These are phyloP conservation scores for Charanyca ferruginea DNA, from an alignment of 2,888 invertebrate species.

Conservation along the genomic window DNA sequence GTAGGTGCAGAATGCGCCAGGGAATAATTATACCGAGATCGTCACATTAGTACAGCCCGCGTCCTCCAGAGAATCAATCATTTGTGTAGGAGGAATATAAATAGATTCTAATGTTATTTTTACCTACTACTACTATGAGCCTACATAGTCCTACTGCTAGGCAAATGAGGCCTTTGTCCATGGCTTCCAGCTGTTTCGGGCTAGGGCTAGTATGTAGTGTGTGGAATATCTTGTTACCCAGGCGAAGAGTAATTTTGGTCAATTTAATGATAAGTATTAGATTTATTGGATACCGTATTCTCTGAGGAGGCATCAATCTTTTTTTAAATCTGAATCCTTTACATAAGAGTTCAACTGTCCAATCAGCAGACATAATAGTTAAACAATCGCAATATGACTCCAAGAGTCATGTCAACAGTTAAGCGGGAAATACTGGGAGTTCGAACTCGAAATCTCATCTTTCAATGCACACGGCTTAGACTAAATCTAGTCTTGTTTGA, in stretches of 20 bases:
- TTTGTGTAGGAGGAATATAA: conserved; percentile 3
- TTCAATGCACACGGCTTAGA: not conserved
- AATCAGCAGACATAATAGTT: too few relatives aligned
- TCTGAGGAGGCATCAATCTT: not conserved
- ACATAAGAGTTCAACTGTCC: too few relatives aligned
- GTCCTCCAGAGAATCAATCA: not conserved
- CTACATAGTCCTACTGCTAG: too few relatives aligned
- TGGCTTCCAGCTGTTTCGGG: too few relatives aligned
- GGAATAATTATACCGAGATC: conserved; percentile 7
- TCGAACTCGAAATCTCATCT: conserved; percentile 3
- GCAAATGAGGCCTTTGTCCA: too few relatives aligned
- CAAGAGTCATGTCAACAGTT: too few relatives aligned
- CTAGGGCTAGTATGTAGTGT: too few relatives aligned
- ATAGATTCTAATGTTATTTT: conserved; percentile 26
- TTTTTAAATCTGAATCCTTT: conserved; percentile 7
- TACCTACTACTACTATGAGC: not conserved
- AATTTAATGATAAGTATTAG: conserved; percentile 25
- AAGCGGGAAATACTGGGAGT: not conserved
- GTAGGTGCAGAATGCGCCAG: not conserved
- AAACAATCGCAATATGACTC: too few relatives aligned
- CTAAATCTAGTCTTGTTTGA: not conserved
- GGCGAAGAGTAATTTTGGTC: conserved; percentile 5
- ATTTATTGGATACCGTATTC: conserved; percentile 12
- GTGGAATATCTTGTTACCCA: conserved; percentile 7
- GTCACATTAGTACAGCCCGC: not conserved